phyloP scores from a whole-genome alignment of 2,113 vertebrate genomes.

The Butorides virescens region DNA sequence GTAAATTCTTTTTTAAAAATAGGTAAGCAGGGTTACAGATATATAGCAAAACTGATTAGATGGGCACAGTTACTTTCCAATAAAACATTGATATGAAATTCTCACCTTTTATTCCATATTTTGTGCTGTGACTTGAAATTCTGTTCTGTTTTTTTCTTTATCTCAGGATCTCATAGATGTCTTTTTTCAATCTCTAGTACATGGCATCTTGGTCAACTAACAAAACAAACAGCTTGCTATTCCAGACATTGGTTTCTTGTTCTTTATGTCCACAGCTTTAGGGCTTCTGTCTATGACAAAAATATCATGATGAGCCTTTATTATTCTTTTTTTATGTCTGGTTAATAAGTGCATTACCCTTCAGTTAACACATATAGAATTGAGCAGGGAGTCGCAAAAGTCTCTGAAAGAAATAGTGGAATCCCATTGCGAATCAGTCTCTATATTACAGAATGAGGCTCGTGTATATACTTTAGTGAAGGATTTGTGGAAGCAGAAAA shows the following conservation, averaged over 20 bases:
- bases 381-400: neutral
- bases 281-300: neutral
- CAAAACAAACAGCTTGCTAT: neutral
- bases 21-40: neutral
- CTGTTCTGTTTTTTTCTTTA: neutral
- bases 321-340: neutral
- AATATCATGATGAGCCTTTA: neutral
- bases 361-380: neutral
- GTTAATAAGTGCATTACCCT: neutral
- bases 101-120: neutral
- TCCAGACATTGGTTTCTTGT: neutral
- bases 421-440: neutral
- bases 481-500: neutral
- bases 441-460: neutral
- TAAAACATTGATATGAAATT: neutral
- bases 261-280: neutral
- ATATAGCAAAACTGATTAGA: constrained; percentile 11
- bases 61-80: neutral
- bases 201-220: neutral
- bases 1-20: constrained; percentile 38
- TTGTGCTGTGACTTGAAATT: neutral
- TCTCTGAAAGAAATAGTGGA: neutral
- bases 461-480: neutral
- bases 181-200: neutral
- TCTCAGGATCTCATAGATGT: neutral